Percentiles rank a stretch among this genome's conserved stretches.
Conservation (phyloP, 2,797 vertebrate genomes). For the Platyrinchus mystaceus region DNA sequence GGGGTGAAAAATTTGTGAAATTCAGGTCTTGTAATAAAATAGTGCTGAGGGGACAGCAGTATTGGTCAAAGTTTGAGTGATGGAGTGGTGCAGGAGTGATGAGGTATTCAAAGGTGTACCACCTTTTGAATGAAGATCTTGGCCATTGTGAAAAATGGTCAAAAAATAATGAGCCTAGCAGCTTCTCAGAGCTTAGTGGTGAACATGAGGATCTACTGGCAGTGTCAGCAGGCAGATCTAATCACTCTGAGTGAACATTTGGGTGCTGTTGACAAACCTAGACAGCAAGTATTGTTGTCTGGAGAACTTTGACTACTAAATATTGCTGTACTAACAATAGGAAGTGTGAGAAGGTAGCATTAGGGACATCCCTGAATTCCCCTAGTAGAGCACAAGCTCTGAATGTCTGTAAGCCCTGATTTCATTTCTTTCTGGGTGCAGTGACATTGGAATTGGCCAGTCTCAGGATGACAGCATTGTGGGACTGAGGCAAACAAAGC, state of each 20-base stretch:
- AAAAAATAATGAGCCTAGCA: neutral
- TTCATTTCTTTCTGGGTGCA: slow-evolving; percentile 14
- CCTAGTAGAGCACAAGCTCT: neutral
- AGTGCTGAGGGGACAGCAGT: neutral
- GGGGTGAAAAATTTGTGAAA: neutral
- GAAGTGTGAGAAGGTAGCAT: neutral
- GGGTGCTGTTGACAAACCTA: neutral
- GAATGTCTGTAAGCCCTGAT: neutral
- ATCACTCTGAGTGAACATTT: neutral
- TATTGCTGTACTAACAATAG: neutral
- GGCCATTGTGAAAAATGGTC: neutral
- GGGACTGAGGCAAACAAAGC: slow-evolving; percentile 94
- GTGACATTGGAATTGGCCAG: slow-evolving; percentile 96
- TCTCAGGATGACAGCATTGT: slow-evolving; percentile 99
- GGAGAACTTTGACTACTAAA: neutral
- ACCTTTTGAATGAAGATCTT: neutral
- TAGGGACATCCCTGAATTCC: neutral
- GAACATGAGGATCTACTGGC: neutral
- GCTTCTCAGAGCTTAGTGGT: neutral
- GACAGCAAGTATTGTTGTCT: neutral
- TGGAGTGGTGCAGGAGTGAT: neutral
- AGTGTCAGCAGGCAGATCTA: neutral
- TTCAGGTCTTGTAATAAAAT: neutral
- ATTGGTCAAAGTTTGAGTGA: neutral
- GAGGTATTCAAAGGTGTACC: neutral